Evolutionary conservation across 2,888 invertebrate species (phyloP).

Genomic region (Drosophila gaucha): DNA sequence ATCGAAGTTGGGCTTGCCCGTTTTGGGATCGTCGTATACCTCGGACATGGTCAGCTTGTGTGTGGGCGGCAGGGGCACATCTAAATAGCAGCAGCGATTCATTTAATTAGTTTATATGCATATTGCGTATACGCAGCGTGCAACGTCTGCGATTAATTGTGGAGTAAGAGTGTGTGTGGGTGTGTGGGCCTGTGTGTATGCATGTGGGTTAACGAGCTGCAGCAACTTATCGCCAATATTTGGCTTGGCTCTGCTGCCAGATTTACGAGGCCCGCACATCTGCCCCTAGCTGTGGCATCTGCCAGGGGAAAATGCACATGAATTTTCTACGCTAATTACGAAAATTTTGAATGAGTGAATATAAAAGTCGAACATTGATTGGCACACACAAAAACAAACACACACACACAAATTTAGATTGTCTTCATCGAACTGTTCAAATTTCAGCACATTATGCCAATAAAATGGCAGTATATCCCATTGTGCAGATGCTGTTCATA

Average conservation of each 20-base stretch:
- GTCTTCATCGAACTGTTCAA: constrained; percentile 56
- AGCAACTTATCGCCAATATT: constrained; percentile 66
- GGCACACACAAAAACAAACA: constrained; percentile 60
- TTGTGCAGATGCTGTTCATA: constrained; percentile 24
- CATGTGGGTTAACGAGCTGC: constrained; percentile 68
- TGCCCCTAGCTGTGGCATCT: constrained; percentile 33
- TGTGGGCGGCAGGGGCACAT: constrained; percentile 99
- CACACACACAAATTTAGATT: constrained; percentile 53
- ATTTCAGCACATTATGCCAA: constrained; percentile 48
- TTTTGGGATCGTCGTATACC: constrained; percentile 96
- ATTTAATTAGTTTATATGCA: constrained; percentile 22
- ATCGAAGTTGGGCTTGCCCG: constrained; percentile 97
- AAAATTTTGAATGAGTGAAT: constrained; percentile 73
- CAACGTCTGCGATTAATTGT: constrained; percentile 9
- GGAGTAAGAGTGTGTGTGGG: not conserved
- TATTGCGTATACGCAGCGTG: constrained; percentile 60
- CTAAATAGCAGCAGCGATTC: constrained; percentile 80
- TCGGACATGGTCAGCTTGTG: constrained; percentile 98
- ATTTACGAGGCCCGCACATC: constrained; percentile 52
- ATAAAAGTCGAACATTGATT: constrained; percentile 79
- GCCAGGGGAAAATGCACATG: constrained; percentile 59
- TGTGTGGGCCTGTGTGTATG: not conserved
- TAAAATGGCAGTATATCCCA: constrained; percentile 54
- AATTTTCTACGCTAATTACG: constrained; percentile 66
- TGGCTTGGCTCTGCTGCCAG: constrained; percentile 53